Evolutionary conservation across 1,140 invertebrate genomes (phyloP).

Genomic region (Drosophila nasuta): DNA sequence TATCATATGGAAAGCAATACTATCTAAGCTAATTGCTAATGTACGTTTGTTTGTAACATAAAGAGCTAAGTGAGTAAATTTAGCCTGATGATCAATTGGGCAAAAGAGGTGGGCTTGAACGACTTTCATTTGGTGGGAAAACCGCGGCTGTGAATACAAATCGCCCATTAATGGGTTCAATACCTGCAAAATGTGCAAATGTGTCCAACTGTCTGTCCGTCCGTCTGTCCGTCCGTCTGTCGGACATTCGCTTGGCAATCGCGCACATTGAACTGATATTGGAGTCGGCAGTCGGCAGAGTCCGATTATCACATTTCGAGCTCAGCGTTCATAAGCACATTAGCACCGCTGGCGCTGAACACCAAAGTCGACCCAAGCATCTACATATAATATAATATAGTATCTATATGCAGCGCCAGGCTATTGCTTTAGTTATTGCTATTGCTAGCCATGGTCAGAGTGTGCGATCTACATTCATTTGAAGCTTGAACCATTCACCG

Average conservation of each 20-base stretch:
- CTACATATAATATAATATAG: neutral
- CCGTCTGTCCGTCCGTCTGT: constrained; percentile 1
- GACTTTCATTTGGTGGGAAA: constrained; percentile 58
- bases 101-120: constrained; percentile 9
- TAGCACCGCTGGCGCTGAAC: constrained; percentile 75
- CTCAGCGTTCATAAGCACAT: constrained; percentile 75
- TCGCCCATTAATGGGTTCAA: constrained; percentile 75
- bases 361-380: constrained; percentile 18
- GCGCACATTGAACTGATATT: constrained; percentile 61
- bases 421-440: neutral
- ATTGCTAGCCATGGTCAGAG: constrained; percentile 27
- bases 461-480: constrained; percentile 70
- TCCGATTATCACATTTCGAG: constrained; percentile 76
- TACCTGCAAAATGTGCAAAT: constrained; percentile 73
- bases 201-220: neutral
- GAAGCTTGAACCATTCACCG: constrained; percentile 58
- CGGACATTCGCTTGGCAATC: constrained; percentile 14
- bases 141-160: constrained; percentile 34
- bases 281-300: constrained; percentile 20
- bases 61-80: constrained; percentile 5
- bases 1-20: constrained; percentile 17
- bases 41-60: no score
- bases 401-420: constrained; percentile 10
- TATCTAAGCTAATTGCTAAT: constrained; percentile 10
- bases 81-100: constrained; percentile 18